Conservation (phyloP, 2,888 invertebrate species). For the Tetranychus piercei region DNA sequence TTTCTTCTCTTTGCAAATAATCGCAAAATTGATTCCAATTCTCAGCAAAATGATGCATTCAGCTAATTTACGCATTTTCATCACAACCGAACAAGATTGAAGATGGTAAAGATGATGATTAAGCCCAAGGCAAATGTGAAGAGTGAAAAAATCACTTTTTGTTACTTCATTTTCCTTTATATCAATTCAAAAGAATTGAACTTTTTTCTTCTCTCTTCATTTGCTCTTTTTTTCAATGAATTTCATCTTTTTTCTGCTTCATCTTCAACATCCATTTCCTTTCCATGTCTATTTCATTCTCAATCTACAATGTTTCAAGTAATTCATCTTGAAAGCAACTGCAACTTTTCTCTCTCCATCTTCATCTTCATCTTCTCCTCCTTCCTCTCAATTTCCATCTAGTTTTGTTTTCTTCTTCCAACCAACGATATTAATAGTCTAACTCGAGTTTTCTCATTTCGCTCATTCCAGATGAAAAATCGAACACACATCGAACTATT, state of each 20-base stretch:
- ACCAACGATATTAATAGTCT: not conserved
- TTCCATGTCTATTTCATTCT: constrained; percentile 7
- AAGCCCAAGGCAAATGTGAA: not conserved
- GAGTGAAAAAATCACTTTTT: not conserved
- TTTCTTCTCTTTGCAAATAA: no score
- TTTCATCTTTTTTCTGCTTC: not conserved
- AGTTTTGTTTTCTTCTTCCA: not conserved
- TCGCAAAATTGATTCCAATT: no score
- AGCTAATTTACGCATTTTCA: no score
- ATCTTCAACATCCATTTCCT: not conserved
- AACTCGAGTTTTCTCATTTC: not conserved
- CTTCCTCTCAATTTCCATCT: not conserved
- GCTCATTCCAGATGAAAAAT: not conserved
- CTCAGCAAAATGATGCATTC: no score
- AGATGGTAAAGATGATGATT: not conserved
- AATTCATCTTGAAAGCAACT: not conserved
- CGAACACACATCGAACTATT: constrained; percentile 1
- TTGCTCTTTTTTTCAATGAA: not conserved
- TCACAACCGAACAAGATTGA: not conserved
- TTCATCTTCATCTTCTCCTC: constrained; percentile 1
- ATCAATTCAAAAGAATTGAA: not conserved
- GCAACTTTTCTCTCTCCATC: not conserved
- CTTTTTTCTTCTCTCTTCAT: not conserved
- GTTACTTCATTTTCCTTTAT: not conserved
- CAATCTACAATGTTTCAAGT: not conserved